Evolutionary conservation across 1,140 invertebrate genomes (phyloP).

Genomic region (Brachionus manjavacas): DNA sequence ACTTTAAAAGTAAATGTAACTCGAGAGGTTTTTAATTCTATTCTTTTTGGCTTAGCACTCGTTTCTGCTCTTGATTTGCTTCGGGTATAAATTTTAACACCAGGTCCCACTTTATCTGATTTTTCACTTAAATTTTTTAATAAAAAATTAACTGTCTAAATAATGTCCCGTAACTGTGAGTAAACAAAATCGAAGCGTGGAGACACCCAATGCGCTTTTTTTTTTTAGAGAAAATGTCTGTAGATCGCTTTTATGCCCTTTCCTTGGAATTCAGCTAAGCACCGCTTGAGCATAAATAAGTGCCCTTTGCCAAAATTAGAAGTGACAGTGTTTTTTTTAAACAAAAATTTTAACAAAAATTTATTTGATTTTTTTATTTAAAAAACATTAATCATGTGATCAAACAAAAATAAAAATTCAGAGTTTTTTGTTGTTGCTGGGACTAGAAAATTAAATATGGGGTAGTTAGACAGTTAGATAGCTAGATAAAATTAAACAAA

Average conservation of each 20-base stretch:
- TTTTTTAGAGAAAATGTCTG: too few species aligned
- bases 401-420: conserved; percentile 5
- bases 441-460: not conserved
- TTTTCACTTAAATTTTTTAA: not conserved
- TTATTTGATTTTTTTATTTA: not conserved
- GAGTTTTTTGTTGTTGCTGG: not conserved
- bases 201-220: not conserved
- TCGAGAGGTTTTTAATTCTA: conserved; percentile 2
- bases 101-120: not conserved
- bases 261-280: not conserved
- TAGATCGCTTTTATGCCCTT: not conserved
- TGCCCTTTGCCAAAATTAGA: not conserved
- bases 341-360: not conserved
- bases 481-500: not conserved
- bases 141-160: not conserved
- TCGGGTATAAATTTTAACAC: not conserved
- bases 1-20: conserved; percentile 12
- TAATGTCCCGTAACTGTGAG: not conserved
- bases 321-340: not conserved
- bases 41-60: conserved; percentile 7
- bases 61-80: conserved; percentile 21
- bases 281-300: not conserved
- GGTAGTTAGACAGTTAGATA: not conserved
- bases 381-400: not conserved
- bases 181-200: not conserved